Percentiles rank a stretch among this genome's conserved stretches.
These are phyloP conservation scores for Ptilorrhoa leucosticta DNA, from an alignment of 2,113 vertebrate genomes.

Conservation along the genomic window DNA sequence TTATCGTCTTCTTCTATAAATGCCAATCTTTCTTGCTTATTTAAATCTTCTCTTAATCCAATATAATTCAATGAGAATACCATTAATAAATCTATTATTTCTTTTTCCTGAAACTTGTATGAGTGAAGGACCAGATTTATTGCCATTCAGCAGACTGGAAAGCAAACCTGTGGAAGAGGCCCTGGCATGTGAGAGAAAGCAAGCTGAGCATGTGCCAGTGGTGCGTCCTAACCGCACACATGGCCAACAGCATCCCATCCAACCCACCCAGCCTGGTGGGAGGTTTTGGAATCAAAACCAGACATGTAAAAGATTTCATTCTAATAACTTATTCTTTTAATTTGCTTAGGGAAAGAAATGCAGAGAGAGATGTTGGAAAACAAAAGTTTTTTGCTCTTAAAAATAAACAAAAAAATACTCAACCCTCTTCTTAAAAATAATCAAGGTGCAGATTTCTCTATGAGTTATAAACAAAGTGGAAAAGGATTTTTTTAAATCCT, in stretches of 20 bases:
- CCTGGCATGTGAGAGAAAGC: background rate
- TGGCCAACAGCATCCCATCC: background rate
- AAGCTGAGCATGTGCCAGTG: accelerated
- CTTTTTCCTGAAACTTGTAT: background rate
- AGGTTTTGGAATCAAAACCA: background rate
- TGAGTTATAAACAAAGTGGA: background rate
- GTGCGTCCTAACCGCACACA: background rate
- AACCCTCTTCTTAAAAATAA: background rate
- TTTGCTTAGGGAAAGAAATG: background rate
- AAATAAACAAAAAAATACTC: background rate
- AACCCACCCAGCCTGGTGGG: accelerated
- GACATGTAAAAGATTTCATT: background rate
- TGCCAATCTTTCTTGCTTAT: background rate
- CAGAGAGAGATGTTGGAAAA: background rate
- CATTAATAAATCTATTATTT: background rate
- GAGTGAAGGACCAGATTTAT: background rate
- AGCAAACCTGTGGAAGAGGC: background rate
- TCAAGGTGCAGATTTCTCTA: background rate
- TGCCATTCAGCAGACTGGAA: background rate
- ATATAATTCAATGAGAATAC: background rate
- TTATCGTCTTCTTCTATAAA: background rate
- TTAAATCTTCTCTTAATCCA: background rate
- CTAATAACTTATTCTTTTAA: background rate
- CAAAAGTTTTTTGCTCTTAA: background rate
- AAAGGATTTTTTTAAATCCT: slow-evolving; percentile 34